Evolutionary conservation across 1,140 invertebrate species (phyloP).

Genomic region (Cherax destructor): DNA sequence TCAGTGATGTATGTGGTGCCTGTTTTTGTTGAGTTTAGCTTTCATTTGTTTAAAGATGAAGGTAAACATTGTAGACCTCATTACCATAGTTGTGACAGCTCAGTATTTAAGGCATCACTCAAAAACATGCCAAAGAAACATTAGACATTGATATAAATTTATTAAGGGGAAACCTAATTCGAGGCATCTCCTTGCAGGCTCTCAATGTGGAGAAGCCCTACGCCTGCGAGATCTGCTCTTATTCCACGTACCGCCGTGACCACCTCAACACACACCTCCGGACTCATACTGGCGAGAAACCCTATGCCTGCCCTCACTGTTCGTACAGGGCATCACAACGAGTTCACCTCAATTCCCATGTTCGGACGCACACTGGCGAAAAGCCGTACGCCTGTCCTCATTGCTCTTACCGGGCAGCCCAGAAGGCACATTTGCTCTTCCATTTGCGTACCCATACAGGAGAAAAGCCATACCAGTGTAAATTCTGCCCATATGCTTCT

Average conservation of each 20-base stretch:
- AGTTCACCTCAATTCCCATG: slow-evolving; percentile 77
- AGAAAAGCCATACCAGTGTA: slow-evolving; percentile 86
- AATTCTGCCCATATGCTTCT: slow-evolving; percentile 95
- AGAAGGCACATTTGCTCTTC: slow-evolving; percentile 52
- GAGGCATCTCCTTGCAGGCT: slow-evolving; percentile 92
- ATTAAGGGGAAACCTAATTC: slow-evolving; percentile 75
- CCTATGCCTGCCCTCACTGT: slow-evolving; percentile 88
- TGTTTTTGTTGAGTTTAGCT: neutral
- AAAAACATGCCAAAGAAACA: neutral
- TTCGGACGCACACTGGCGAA: slow-evolving; percentile 95
- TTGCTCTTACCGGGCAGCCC: slow-evolving; percentile 84
- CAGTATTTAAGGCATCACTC: neutral
- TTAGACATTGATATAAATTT: neutral
- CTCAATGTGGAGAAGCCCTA: slow-evolving; percentile 98
- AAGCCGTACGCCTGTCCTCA: slow-evolving; percentile 97
- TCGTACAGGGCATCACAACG: slow-evolving; percentile 60
- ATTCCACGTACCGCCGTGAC: slow-evolving; percentile 62
- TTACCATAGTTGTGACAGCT: neutral
- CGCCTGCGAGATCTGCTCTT: slow-evolving; percentile 92
- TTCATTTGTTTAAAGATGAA: neutral
- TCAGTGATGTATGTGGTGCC: neutral
- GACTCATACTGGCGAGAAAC: slow-evolving; percentile 97
- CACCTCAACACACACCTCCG: slow-evolving; percentile 83
- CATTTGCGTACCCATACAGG: slow-evolving; percentile 53
- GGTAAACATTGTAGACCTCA: neutral